Evolutionary conservation across 2,797 vertebrate genomes (phyloP).

Genomic region (Argentina silus): DNA sequence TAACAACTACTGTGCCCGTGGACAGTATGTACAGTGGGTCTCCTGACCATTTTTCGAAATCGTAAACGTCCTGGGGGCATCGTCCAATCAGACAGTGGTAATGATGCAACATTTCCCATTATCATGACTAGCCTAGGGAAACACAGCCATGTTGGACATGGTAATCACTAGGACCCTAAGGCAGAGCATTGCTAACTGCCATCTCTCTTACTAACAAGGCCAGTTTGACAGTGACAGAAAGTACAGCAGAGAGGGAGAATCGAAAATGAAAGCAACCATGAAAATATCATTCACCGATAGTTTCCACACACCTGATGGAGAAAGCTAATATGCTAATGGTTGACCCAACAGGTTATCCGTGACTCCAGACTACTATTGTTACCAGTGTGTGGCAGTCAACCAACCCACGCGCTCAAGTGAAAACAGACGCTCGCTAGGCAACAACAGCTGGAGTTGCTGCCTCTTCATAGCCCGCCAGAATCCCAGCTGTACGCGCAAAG

Average conservation of each 20-base stretch:
- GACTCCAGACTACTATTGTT: constrained; percentile 28
- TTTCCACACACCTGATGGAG: background rate
- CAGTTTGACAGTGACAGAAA: constrained; percentile 15
- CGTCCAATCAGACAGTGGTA: constrained; percentile 37
- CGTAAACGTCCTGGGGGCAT: constrained; percentile 28
- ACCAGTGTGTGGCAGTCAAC: constrained; percentile 23
- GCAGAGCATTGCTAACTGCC: constrained; percentile 29
- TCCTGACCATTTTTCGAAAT: constrained; percentile 28
- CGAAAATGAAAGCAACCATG: background rate
- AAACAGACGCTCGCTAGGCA: constrained; percentile 32
- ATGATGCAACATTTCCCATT: constrained; percentile 52
- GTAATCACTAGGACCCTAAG: constrained; percentile 30
- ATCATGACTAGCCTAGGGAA: constrained; percentile 44
- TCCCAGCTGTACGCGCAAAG: constrained; percentile 49
- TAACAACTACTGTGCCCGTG: too few species aligned
- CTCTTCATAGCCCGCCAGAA: constrained; percentile 46
- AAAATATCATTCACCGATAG: background rate
- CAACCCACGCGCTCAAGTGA: constrained; percentile 27
- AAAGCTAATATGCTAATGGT: constrained; percentile 26
- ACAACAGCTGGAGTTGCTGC: constrained; percentile 51
- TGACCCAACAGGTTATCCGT: background rate
- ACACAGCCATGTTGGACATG: constrained; percentile 19
- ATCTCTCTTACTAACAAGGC: constrained; percentile 34
- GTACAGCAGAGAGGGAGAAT: constrained; percentile 14
- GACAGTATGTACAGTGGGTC: too few species aligned